Conservation (phyloP, 2,888 invertebrate genomes). For the Meloe dianella region DNA sequence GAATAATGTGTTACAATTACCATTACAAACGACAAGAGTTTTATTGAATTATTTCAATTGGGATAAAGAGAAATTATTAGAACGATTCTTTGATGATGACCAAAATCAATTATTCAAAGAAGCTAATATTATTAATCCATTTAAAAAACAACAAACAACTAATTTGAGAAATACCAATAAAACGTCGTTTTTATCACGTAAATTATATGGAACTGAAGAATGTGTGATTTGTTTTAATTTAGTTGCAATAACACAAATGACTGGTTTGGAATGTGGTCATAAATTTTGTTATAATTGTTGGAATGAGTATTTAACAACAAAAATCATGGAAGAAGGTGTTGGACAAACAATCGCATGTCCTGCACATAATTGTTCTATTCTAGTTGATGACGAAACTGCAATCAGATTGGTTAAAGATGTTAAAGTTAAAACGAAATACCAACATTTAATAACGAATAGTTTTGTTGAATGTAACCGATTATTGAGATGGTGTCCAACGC, state of each 20-base stretch:
- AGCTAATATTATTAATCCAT: conserved; percentile 95
- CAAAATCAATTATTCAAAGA: conserved; percentile 93
- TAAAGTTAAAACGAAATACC: conserved; percentile 90
- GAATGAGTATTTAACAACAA: conserved; percentile 97
- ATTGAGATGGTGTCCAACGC: conserved; percentile 97
- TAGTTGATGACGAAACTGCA: conserved; percentile 96
- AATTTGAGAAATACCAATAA: conserved; percentile 67
- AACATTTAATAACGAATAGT: conserved; percentile 97
- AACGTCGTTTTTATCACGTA: conserved; percentile 60
- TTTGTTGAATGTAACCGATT: conserved; percentile 98
- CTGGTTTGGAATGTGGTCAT: conserved; percentile 96
- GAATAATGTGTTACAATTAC: conserved; percentile 92
- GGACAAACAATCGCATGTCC: conserved; percentile 97
- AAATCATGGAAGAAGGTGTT: conserved; percentile 97
- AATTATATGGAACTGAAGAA: conserved; percentile 80
- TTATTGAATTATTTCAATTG: conserved; percentile 98
- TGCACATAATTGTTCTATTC: conserved; percentile 94
- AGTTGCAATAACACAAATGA: conserved; percentile 87
- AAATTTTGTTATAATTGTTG: conserved; percentile 95
- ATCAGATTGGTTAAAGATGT: conserved; percentile 89
- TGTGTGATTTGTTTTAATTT: conserved; percentile 93
- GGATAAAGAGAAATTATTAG: conserved; percentile 99
- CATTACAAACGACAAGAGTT: conserved; percentile 88
- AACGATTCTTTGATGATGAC: conserved; percentile 94
- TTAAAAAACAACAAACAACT: conserved; percentile 64